Percentiles rank a stretch among this genome's conserved stretches.
These are phyloP conservation scores for Cebus imitator DNA, from an alignment of 2,113 vertebrate species.

Conservation along the genomic window DNA sequence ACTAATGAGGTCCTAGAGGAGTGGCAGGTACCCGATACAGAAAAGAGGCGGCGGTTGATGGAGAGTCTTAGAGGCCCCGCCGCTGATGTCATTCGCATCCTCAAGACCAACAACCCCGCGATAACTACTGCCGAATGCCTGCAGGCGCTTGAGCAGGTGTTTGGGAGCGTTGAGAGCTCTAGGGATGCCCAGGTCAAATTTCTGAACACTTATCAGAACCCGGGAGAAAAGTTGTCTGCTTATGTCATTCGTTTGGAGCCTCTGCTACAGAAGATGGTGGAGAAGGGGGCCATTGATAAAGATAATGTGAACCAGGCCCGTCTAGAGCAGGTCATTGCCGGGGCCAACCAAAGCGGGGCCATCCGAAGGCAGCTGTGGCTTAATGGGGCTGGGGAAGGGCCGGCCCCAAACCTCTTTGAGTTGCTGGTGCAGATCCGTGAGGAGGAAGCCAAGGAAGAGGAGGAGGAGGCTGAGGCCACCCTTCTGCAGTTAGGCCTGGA, in stretches of 20 bases:
- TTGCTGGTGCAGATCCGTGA: constrained; percentile 75
- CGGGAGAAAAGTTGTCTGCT: constrained; percentile 70
- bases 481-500: constrained; percentile 72
- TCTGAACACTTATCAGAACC: constrained; percentile 77
- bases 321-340: constrained; percentile 74
- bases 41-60: constrained; percentile 71
- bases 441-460: constrained; percentile 71
- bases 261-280: constrained; percentile 74
- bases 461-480: constrained; percentile 50
- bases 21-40: constrained; percentile 70
- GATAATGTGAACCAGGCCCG: constrained; percentile 75
- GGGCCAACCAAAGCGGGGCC: constrained; percentile 71
- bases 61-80: constrained; percentile 74
- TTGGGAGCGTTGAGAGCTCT: constrained; percentile 70
- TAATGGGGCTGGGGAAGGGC: constrained; percentile 19
- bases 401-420: constrained; percentile 71
- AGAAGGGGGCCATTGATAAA: constrained; percentile 75
- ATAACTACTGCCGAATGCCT: constrained; percentile 67
- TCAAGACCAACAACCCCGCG: constrained; percentile 67
- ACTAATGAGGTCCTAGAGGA: constrained; percentile 64
- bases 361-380: constrained; percentile 73
- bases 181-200: constrained; percentile 72
- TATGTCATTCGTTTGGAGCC: constrained; percentile 77
- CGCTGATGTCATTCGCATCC: constrained; percentile 70
- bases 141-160: constrained; percentile 73